Conservation (phyloP, 2,797 vertebrate species). For the Ciconia nigra region DNA sequence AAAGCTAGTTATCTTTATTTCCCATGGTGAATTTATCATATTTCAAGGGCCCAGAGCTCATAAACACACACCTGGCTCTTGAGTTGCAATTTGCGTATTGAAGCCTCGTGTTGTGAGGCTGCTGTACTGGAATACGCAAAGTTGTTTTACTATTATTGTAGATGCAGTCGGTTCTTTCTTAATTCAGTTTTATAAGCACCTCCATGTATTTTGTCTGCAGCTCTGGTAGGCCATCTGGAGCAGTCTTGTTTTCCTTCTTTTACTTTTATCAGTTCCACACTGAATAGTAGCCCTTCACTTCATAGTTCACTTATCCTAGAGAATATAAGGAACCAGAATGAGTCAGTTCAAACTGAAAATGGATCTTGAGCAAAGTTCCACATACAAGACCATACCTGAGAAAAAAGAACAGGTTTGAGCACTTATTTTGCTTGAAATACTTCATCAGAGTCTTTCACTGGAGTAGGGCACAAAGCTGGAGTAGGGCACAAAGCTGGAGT, state of each 20-base stretch:
- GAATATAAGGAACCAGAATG: neutral
- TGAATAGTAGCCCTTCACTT: neutral
- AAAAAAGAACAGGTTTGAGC: neutral
- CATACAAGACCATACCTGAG: neutral
- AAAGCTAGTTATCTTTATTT: slow-evolving; percentile 60
- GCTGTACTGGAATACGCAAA: neutral
- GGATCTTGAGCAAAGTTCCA: neutral
- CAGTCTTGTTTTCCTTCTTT: neutral
- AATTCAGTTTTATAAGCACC: slow-evolving; percentile 14
- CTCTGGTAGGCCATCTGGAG: slow-evolving; percentile 21
- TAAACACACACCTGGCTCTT: slow-evolving; percentile 67
- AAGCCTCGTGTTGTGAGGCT: slow-evolving; percentile 9
- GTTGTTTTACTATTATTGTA: neutral
- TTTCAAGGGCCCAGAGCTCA: slow-evolving; percentile 63
- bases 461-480: neutral
- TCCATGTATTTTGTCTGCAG: neutral
- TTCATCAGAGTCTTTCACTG: neutral
- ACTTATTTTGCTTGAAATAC: neutral
- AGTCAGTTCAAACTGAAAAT: neutral
- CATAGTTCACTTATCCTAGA: neutral
- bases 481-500: neutral
- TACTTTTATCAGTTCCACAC: neutral
- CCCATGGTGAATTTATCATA: slow-evolving; percentile 49
- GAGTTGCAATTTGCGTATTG: slow-evolving; percentile 38
- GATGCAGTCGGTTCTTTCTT: neutral